Base-by-base conservation (phyloP, 2,888 invertebrate genomes). In the Spilosoma lubricipeda region DNA sequence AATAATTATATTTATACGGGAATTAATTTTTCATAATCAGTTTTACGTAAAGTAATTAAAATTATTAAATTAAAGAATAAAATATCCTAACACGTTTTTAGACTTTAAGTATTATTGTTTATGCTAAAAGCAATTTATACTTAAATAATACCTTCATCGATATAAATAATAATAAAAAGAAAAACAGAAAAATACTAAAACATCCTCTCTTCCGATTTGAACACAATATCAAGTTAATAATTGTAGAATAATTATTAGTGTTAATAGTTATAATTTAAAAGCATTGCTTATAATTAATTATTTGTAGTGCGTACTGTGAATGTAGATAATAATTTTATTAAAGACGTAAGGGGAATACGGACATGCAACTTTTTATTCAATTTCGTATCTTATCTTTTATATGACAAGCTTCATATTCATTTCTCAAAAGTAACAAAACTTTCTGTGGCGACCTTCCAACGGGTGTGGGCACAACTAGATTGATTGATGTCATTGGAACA, bases 281-380 rank as follows among this genome's bases (percentile, higher is more conserved):
- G 81, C 76, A 70, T 77, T 77, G 78, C 82, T 83, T 84, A 75
- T 68, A 36, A 77, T 74, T 39, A 30, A 65, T 76, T 63, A 69
- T 82, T 77, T 77, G 36, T 84, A 80, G 77, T 68, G 39, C 76
- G 48, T 78, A 70, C 64, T 73, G 66, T 78, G 45, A 72, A 76
- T 67, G 23, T 78, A 79, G 73, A 71, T 71, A 77, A 36, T 68
- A 76, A 75, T 76, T 76, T 77, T 39, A 63, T 70, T 39, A 9
- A 52, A 70, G 72, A 70, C 63, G 67, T 70, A 33, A 69, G 59
- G 48, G 66, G 8, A 36, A 36, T 30, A 48, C 56, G 56, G 23
- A 36, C n/a, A 59, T 52, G 36, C 4, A 30, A 30, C 30, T 18
- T 30, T 27, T 59, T 27, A n/a, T 59, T n/a, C 3, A 30, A 4